Base-by-base conservation (phyloP, 2,113 vertebrate species). In the Nycticebus coucang region DNA sequence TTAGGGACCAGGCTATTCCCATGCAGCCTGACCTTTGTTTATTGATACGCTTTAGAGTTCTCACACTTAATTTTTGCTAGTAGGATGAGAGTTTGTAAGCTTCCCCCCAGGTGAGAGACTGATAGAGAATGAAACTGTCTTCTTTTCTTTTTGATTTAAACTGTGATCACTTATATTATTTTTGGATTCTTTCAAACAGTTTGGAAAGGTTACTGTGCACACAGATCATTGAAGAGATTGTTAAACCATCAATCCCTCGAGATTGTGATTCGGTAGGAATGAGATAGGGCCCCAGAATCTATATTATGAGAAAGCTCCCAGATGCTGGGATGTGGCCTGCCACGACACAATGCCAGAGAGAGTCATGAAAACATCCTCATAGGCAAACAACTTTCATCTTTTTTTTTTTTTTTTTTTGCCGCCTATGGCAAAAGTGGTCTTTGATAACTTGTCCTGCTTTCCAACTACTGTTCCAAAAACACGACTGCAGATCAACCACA, bases 21-120 rank as follows among this genome's bases (percentile, higher is more conserved):
- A 72, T 24, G 50, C 18, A 78, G 60, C 19, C 10, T 89, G n/a
- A 89, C 60, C 93, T 90, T 59, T 96, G 87, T 96, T 94, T 96
- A 41, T 22, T 85, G 89, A 92, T 80, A 83, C 15, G 12, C 35
- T 68, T 50, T 22, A 60, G 69, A 59, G 13, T 53, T 50, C 26
- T 55, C 30, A 92, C 24, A 83, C 17, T 93, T 95, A 92, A 96
- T 87, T 62, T 26, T 91, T 59, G 19, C 83, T 78, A 24, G 79
- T 35, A 80, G 50, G n/a, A 37, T 87, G 66, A 96, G 1, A 21
- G 8, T 60, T 94, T 80, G 89, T 12, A 93, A 88, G 7, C 33
- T 84, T 64, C 33, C 41, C 84, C 15, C 71, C 19, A 92, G 28
- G 57, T 83, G 45, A 97, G 50, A 74, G 19, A 92, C 19, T 35